Evolutionary conservation across 1,140 invertebrate species (phyloP).

Genomic region (Elymnias hypermnestra): DNA sequence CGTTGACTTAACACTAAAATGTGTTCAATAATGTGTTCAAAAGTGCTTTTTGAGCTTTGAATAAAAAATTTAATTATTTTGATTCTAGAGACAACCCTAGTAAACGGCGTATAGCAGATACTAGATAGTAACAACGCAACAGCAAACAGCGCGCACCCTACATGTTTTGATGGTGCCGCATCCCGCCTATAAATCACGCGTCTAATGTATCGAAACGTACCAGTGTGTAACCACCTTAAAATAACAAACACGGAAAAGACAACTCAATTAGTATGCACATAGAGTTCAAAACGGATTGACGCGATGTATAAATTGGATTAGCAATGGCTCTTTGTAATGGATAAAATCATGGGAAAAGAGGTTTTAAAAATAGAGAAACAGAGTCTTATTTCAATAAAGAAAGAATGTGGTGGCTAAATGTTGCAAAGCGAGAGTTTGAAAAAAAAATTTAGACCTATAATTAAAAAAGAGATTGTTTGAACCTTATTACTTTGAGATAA

Average conservation of each 20-base stretch:
- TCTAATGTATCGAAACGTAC: constrained; percentile 71
- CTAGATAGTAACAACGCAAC: constrained; percentile 15
- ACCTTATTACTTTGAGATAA: constrained; percentile 20
- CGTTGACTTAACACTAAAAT: too few relatives aligned
- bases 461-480: too few relatives aligned
- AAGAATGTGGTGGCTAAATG: too few relatives aligned
- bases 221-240: constrained; percentile 37
- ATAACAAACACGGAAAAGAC: constrained; percentile 7
- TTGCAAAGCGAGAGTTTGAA: too few relatives aligned
- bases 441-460: too few relatives aligned
- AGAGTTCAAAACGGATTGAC: constrained; percentile 6
- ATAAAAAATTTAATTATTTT: too few relatives aligned
- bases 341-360: constrained; percentile 3
- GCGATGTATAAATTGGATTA: constrained; percentile 6
- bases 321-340: background rate
- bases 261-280: constrained; percentile 9
- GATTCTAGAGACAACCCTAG: constrained; percentile 43
- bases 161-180: constrained; percentile 65
- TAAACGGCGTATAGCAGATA: constrained; percentile 15
- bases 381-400: constrained; percentile 4
- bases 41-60: too few relatives aligned
- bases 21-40: too few relatives aligned
- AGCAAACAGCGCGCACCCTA: constrained; percentile 32
- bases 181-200: constrained; percentile 70
- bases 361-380: constrained; percentile 3